These are phyloP conservation scores for Ochotona princeps DNA, from an alignment of 2,113 vertebrate species.

Conservation along the genomic window DNA sequence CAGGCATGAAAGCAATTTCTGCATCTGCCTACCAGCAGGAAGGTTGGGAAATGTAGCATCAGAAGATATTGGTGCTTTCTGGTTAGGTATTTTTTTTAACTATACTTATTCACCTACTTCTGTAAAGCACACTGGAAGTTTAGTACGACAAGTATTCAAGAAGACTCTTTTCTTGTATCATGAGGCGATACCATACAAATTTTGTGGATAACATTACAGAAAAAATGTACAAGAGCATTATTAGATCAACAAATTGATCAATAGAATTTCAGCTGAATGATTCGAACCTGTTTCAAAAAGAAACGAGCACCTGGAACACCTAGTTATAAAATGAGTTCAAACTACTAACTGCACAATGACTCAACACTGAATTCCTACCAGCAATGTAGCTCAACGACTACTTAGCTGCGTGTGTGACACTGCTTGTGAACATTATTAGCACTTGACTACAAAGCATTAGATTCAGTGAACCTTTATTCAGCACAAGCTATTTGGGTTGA, in stretches of 20 bases:
- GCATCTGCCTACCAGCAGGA: not conserved
- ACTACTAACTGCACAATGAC: slow-evolving; percentile 16
- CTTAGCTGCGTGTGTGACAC: not conserved
- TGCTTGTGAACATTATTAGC: not conserved
- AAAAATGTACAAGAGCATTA: not conserved
- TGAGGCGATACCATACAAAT: not conserved
- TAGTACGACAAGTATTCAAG: not conserved
- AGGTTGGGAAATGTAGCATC: not conserved
- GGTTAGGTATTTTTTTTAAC: not conserved
- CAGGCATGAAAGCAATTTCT: not conserved
- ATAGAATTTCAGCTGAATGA: not conserved
- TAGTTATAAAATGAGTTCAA: slow-evolving; percentile 19
- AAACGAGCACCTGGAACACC: not conserved
- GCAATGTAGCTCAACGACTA: not conserved
- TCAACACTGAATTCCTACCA: not conserved
- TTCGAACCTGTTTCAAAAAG: slow-evolving; percentile 26
- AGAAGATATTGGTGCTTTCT: not conserved
- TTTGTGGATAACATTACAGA: not conserved
- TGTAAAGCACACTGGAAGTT: not conserved
- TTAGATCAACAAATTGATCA: not conserved
- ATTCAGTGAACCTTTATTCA: slow-evolving; percentile 4
- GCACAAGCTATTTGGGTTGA: not conserved
- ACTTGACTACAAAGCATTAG: not conserved
- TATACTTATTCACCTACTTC: not conserved
- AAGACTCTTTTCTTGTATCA: not conserved